Conservation (phyloP, 2,797 vertebrate genomes). For the Manis pentadactyla region DNA sequence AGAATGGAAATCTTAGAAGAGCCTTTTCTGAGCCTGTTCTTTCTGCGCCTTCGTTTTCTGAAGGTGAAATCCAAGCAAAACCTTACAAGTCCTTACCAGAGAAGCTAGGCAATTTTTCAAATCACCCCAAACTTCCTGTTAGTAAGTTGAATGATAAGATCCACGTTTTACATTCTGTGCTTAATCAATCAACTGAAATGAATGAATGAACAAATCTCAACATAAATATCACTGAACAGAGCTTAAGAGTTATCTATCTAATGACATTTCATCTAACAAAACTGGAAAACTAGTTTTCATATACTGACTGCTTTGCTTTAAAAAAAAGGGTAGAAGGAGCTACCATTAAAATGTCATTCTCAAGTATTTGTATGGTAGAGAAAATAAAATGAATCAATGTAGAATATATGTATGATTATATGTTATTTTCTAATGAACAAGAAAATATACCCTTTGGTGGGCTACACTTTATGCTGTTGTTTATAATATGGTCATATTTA, state of each 20-base stretch:
- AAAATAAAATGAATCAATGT: slow-evolving; percentile 67
- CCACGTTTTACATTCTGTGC: slow-evolving; percentile 81
- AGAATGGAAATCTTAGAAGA: slow-evolving; percentile 64
- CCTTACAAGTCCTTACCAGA: slow-evolving; percentile 51
- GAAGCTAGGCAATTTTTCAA: slow-evolving; percentile 39
- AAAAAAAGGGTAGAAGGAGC: neutral
- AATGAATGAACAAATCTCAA: slow-evolving; percentile 62
- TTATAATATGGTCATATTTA: slow-evolving; percentile 31
- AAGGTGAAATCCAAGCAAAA: slow-evolving; percentile 71
- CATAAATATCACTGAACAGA: neutral
- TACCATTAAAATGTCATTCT: slow-evolving; percentile 35
- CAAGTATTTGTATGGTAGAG: slow-evolving; percentile 9
- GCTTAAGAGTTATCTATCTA: neutral
- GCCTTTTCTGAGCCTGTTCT: slow-evolving; percentile 75
- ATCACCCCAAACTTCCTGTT: neutral
- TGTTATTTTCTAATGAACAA: slow-evolving; percentile 45
- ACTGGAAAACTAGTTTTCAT: neutral
- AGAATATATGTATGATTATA: neutral
- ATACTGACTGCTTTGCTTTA: slow-evolving; percentile 21
- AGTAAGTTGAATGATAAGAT: slow-evolving; percentile 68
- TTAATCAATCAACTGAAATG: slow-evolving; percentile 76
- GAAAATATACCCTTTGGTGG: slow-evolving; percentile 1
- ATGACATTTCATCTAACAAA: slow-evolving; percentile 17
- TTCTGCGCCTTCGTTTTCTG: slow-evolving; percentile 55
- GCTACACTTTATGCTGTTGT: neutral